Base-by-base conservation (phyloP, 2,113 vertebrate genomes). In the Chunga burmeisteri region DNA sequence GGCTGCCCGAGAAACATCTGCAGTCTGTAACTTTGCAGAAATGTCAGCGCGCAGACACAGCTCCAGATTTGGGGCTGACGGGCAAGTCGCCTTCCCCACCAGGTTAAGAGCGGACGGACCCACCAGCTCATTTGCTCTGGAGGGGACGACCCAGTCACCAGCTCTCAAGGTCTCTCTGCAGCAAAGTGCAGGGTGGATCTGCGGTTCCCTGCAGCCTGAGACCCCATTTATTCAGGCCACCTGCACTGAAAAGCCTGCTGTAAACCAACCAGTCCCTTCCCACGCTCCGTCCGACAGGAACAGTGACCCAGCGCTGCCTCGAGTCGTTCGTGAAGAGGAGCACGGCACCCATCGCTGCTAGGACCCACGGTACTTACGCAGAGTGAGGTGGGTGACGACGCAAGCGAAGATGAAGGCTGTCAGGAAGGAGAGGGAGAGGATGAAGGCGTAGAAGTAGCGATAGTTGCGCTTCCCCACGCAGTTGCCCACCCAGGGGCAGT, bases 401-500 rank as follows among this genome's bases (percentile, higher is more conserved):
- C 99, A 99, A 81, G 99, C 99, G 58, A 99, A 99, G 97, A 99
- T 99, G 98, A 99, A 99, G 97, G 99, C 98, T 2, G 99, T 99
- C 92, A 99, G 98, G 97, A 99, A 99, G 61, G 99, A 99, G 88
- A 99, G 98, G n/a, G 99, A 99, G 91, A 99, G 98, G 93, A 99
- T 99, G 96, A 99, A 99, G 81, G 98, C 99, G 22, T 99, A 99
- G 98, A 99, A 99, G 98, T 99, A 99, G 90, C 99, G 99, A 93
- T 99, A 99, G 97, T 99, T 99, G 87, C 99, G 98, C 96, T 98
- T 99, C 74, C 99, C 99, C 86, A 99, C 99, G n/a, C 99, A 99
- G 98, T 99, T 99, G 55, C 99, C 99, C 75, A 99, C 99, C 99
- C 99, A 99, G 30, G 99, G 99, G 95, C 99, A 99, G 97, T 99